These are phyloP conservation scores for Macrosoma leucophasiata DNA, from an alignment of 2,888 invertebrate species.

Conservation along the genomic window DNA sequence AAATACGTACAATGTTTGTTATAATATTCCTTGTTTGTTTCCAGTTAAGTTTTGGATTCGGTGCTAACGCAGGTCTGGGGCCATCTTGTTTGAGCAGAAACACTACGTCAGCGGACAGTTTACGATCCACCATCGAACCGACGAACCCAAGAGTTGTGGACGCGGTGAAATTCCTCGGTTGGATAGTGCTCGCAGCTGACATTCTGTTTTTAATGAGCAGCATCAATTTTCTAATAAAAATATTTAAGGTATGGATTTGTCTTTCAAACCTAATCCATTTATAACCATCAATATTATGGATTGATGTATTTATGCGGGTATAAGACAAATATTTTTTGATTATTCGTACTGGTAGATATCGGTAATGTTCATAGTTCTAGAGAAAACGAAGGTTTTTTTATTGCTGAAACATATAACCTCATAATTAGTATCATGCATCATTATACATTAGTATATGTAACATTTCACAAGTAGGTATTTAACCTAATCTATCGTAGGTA, in stretches of 20 bases:
- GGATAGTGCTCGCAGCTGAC: conserved; percentile 38
- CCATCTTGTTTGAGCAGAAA: conserved; percentile 36
- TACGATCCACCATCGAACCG: conserved; percentile 1
- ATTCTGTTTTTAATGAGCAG: conserved; percentile 33
- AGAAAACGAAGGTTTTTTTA: too few relatives aligned
- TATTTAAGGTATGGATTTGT: conserved; percentile 35
- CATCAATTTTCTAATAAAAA: conserved; percentile 33
- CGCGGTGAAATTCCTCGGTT: conserved; percentile 36
- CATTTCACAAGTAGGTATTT: too few relatives aligned
- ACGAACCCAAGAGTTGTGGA: conserved; percentile 22
- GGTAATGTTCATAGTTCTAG: too few relatives aligned
- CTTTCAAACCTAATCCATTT: background rate
- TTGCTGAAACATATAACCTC: too few relatives aligned
- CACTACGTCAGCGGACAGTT: conserved; percentile 6
- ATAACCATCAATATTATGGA: conserved; percentile 1
- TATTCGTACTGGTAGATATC: too few relatives aligned
- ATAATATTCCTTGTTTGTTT: conserved; percentile 15
- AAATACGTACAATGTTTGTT: too few relatives aligned
- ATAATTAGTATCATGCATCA: too few relatives aligned
- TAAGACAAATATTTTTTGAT: too few relatives aligned
- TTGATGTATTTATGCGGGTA: conserved; percentile 5
- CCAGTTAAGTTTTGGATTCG: conserved; percentile 54
- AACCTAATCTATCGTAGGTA: too few relatives aligned
- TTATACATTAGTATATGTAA: too few relatives aligned
- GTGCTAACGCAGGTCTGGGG: conserved; percentile 44